Percentiles rank a stretch among this genome's conserved stretches.
These are phyloP conservation scores for Sebastes minor DNA, from an alignment of 2,797 vertebrate genomes.

Conservation along the genomic window DNA sequence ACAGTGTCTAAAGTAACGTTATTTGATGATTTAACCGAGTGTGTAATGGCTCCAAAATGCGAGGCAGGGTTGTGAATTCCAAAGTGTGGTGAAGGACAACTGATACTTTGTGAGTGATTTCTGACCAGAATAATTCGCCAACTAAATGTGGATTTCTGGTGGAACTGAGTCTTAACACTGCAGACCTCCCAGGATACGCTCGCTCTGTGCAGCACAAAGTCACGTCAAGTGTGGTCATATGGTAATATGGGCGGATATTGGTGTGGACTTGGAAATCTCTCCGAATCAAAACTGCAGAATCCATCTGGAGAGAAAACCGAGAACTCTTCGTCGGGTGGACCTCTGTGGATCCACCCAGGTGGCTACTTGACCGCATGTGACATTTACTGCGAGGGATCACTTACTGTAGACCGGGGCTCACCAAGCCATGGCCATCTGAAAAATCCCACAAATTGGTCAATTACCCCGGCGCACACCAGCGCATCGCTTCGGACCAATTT, in stretches of 20 bases:
- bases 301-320: constrained; percentile 50
- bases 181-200: constrained; percentile 66
- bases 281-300: constrained; percentile 39
- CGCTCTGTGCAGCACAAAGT: constrained; percentile 24
- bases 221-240: constrained; percentile 3
- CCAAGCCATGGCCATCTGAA: constrained; percentile 64
- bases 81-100: constrained; percentile 50
- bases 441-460: constrained; percentile 79
- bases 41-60: constrained; percentile 42
- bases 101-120: constrained; percentile 62
- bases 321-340: constrained; percentile 40
- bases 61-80: constrained; percentile 40
- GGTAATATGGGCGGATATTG: constrained; percentile 26
- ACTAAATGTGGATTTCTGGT: constrained; percentile 58
- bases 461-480: constrained; percentile 62
- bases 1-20: constrained; percentile 36
- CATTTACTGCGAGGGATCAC: constrained; percentile 61
- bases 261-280: constrained; percentile 41
- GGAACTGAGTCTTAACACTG: constrained; percentile 23
- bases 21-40: constrained; percentile 48
- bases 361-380: constrained; percentile 69
- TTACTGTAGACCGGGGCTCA: constrained; percentile 57
- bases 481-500: constrained; percentile 69
- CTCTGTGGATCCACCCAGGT: constrained; percentile 55
- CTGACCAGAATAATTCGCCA: constrained; percentile 56